Conservation (phyloP, 2,888 invertebrate species). For the Tinea pellionella region DNA sequence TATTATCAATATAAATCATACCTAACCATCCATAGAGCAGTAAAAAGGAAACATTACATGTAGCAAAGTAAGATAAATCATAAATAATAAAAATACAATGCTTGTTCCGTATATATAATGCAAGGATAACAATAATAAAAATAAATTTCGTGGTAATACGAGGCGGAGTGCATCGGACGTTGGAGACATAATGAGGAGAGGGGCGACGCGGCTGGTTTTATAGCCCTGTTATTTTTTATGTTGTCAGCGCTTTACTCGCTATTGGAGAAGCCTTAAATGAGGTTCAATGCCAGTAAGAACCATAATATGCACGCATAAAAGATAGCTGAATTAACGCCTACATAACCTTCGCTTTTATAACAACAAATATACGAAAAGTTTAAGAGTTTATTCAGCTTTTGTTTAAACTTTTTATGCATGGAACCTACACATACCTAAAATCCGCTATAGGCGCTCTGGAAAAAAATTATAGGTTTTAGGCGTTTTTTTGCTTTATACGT, state of each 20-base stretch:
- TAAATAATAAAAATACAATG: constrained; percentile 11
- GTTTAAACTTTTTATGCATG: neutral
- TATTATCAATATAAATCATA: constrained; percentile 7
- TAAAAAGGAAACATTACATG: neutral
- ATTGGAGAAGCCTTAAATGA: constrained; percentile 8
- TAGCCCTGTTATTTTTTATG: constrained; percentile 54
- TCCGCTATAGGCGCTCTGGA: no score
- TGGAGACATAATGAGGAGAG: constrained; percentile 23
- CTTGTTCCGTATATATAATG: neutral
- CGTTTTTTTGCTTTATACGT: no score
- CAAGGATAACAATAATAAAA: constrained; percentile 21
- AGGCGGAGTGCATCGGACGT: constrained; percentile 17
- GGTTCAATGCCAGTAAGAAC: neutral
- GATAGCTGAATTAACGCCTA: neutral
- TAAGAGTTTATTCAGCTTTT: neutral
- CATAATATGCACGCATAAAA: neutral
- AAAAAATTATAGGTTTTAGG: no score
- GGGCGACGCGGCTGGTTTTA: constrained; percentile 34
- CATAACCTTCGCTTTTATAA: neutral
- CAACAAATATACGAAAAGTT: neutral
- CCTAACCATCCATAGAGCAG: neutral
- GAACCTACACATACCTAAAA: no score
- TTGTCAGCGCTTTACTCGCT: constrained; percentile 34
- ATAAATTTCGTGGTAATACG: constrained; percentile 22
- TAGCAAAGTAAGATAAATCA: neutral